A percentile compares a stretch with the other conserved stretches of the same genome.
These are phyloP conservation scores for Cynopterus sphinx DNA, from an alignment of 2,797 vertebrate species.

Conservation along the genomic window DNA sequence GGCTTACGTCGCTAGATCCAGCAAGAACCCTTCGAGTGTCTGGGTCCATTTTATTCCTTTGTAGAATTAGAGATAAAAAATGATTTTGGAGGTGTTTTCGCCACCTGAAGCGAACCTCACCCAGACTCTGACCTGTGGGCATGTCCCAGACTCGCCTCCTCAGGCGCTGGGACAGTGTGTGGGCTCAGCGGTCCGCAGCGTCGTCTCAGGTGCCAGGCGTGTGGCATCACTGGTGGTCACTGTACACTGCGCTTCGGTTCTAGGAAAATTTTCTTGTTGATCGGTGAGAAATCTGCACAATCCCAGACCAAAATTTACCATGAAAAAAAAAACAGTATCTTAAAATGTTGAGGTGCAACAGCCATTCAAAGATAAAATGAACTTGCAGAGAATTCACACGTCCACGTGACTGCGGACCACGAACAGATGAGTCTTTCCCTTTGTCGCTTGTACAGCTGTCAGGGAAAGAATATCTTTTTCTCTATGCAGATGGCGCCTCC, in stretches of 20 bases:
- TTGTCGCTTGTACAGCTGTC: not conserved
- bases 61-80: constrained; percentile 32
- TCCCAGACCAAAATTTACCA: not conserved
- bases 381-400: constrained; percentile 24
- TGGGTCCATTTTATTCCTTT: constrained; percentile 1
- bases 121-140: no score
- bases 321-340: not conserved
- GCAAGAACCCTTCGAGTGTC: not conserved
- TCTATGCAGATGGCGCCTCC: not conserved
- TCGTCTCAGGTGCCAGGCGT: not conserved
- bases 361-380: constrained; percentile 38
- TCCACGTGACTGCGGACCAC: not conserved
- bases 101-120: not conserved
- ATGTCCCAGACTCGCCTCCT: no score
- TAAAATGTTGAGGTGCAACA: constrained; percentile 20
- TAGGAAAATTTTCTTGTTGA: not conserved
- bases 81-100: not conserved
- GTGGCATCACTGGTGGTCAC: not conserved
- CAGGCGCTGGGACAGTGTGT: not conserved
- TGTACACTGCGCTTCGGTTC: not conserved
- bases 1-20: not conserved
- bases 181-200: no score
- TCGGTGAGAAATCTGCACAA: constrained; percentile 20
- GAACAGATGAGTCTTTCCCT: not conserved
- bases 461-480: not conserved